phyloP scores from a whole-genome alignment of 2,113 vertebrate species.

The Empidonax alnorum region DNA sequence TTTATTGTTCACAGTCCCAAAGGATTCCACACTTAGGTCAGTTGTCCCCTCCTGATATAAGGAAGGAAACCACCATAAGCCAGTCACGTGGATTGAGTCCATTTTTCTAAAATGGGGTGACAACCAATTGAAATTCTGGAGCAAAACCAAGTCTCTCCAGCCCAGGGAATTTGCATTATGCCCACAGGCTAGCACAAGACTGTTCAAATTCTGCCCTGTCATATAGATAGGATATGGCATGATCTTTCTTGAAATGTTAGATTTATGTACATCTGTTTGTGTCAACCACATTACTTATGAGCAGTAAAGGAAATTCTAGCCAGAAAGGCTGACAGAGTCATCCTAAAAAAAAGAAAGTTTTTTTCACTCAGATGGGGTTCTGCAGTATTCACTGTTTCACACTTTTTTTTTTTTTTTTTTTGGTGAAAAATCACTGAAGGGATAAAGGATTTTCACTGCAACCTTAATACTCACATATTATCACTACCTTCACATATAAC shows the following conservation, averaged over 20 bases:
- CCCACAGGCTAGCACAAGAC: constrained; percentile 58
- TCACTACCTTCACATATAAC: neutral
- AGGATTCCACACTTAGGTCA: neutral
- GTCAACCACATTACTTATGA: constrained; percentile 38
- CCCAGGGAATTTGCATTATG: constrained; percentile 50
- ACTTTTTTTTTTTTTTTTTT: neutral
- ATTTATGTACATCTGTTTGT: constrained; percentile 59
- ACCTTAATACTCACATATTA: neutral
- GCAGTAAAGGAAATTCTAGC: constrained; percentile 19
- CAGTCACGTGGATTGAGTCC: neutral
- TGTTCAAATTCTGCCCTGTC: constrained; percentile 51
- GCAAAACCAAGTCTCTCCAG: constrained; percentile 23
- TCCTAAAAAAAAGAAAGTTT: neutral
- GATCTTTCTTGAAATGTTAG: constrained; percentile 61
- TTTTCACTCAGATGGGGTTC: neutral
- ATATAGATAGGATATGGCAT: constrained; percentile 41
- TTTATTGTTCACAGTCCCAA: neutral
- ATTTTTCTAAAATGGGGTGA: constrained; percentile 3
- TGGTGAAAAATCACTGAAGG: neutral
- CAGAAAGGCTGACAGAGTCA: neutral
- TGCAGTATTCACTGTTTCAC: neutral
- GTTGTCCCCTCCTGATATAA: neutral
- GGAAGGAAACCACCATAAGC: neutral
- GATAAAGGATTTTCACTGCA: constrained; percentile 13
- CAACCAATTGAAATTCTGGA: constrained; percentile 51